Evolutionary conservation across 2,888 invertebrate genomes (phyloP), one percentile per base, ranked within the genome.

Genomic region (Rotaria macrura): DNA sequence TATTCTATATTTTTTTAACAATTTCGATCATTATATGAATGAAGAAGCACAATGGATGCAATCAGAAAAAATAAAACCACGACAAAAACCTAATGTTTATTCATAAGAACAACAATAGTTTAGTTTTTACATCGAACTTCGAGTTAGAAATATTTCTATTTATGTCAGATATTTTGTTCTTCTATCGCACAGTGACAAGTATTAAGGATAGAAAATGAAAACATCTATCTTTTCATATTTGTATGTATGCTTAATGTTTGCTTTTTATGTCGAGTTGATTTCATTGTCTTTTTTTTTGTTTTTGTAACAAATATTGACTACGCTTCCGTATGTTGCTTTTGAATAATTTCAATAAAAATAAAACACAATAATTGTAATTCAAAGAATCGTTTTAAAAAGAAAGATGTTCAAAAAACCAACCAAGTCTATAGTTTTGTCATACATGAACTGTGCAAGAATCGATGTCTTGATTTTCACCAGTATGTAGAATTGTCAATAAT

Each of bases 11-110:
- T 96, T 96, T 93, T 97, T 99, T 93, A 95, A 96, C 92, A 95
- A 96, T 92, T 99, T 99, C 92, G 95, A 96, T 90, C 95, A 97
- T 91, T 95, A 94, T 90, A 93, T 97, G 89, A 95, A 94, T 90
- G 99, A 99, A 92, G 98, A 99, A 91, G 95, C 96, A 86, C 95
- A 98, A 94, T 99, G 98, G 98, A 95, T 96, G 91, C 94, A 97
- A 89, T 98, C 97, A 0, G 96, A 97, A 92, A 94, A 94, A 88
- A 96, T 99, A 89, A 97, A 97, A 92, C 97, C 97, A 85, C 43
- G 79, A 25, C 43, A 40, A 79, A 79, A 79, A 79, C 2, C 79
- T 1, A 40, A 38, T 38, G 12, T 23, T 1, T 72, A 72, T 25
- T 5, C 5, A 52, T 52, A 23, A 52, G 3, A 52, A 52, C 5